A percentile compares a stretch with the other conserved stretches of the same genome.
phyloP scores from a whole-genome alignment of 2,797 vertebrate species.

The Platalea minor region DNA sequence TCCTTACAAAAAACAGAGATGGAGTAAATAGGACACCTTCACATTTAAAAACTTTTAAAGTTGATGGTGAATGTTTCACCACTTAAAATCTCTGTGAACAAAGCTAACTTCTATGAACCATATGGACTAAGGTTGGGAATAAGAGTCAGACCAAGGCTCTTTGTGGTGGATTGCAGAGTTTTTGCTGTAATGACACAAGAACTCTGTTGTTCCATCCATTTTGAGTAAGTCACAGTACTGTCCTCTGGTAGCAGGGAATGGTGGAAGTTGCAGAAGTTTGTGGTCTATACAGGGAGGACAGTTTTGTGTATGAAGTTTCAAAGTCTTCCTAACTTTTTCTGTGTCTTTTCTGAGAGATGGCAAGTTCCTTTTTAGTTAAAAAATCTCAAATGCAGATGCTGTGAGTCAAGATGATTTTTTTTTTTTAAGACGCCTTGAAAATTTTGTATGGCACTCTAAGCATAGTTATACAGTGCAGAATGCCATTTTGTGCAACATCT shows the following conservation, averaged over 20 bases:
- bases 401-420: neutral
- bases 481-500: neutral
- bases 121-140: neutral
- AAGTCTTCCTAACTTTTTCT: neutral
- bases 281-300: neutral
- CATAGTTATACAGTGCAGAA: neutral
- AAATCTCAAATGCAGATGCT: neutral
- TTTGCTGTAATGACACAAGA: neutral
- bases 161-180: neutral
- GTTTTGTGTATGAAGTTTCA: neutral
- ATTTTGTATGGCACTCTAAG: neutral
- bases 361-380: neutral
- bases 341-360: neutral
- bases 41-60: neutral
- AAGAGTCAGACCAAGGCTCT: neutral
- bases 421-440: neutral
- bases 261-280: neutral
- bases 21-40: neutral
- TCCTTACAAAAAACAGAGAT: neutral
- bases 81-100: neutral
- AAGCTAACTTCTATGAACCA: neutral
- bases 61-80: neutral
- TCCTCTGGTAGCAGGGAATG: neutral
- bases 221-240: neutral
- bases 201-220: neutral